Conservation (phyloP, 2,797 vertebrate genomes). For the Enteromius unitaeniatus region DNA sequence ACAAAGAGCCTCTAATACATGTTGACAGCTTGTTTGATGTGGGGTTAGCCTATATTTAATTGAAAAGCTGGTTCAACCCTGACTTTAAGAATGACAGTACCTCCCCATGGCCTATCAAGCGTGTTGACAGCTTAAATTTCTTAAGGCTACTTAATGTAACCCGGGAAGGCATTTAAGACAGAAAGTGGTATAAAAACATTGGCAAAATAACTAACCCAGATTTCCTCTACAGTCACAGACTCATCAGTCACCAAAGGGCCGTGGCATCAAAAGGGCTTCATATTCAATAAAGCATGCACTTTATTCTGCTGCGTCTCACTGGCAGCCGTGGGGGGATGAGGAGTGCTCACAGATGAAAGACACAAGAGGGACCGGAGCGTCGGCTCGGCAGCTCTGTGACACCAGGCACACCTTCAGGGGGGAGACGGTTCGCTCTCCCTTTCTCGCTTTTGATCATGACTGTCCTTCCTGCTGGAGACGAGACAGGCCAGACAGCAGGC, state of each 20-base stretch:
- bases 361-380: conserved; percentile 55
- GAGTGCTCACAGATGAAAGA: conserved; percentile 67
- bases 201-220: conserved; percentile 34
- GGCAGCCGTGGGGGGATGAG: conserved; percentile 63
- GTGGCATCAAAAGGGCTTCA: conserved; percentile 46
- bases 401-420: conserved; percentile 64
- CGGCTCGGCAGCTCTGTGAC: conserved; percentile 60
- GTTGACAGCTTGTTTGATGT: conserved; percentile 79
- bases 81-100: conserved; percentile 7
- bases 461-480: conserved; percentile 66
- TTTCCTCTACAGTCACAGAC: conserved; percentile 19
- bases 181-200: not conserved
- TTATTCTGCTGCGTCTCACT: conserved; percentile 54
- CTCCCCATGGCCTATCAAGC: not conserved
- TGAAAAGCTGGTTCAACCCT: conserved; percentile 69
- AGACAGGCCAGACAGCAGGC: conserved; percentile 52
- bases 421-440: conserved; percentile 59
- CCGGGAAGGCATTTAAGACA: not conserved
- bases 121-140: conserved; percentile 2
- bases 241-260: conserved; percentile 54
- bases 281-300: conserved; percentile 42
- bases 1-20: conserved; percentile 75
- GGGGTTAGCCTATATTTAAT: conserved; percentile 75
- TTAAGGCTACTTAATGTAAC: not conserved
- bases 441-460: conserved; percentile 73